phyloP scores from a whole-genome alignment of 2,797 vertebrate genomes.

The Setipinna tenuifilis region DNA sequence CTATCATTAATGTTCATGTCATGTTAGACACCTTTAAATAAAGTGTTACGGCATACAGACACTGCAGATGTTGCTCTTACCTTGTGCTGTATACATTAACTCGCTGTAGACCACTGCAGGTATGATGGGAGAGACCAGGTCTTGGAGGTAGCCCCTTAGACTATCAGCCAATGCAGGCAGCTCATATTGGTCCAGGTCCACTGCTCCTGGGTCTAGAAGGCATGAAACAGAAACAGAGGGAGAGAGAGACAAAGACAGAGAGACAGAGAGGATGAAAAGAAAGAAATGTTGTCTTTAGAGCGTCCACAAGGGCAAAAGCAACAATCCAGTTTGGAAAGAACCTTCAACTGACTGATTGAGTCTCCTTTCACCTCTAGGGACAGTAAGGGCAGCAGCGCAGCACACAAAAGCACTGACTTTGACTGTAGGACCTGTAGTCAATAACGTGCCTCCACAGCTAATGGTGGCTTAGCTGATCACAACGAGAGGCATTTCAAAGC shows the following conservation, averaged over 20 bases:
- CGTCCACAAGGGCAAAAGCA: neutral
- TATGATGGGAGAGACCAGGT: slow-evolving; percentile 66
- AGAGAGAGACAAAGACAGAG: slow-evolving; percentile 24
- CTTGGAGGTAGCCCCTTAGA: slow-evolving; percentile 70
- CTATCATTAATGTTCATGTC: no score
- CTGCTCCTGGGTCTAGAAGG: slow-evolving; percentile 60
- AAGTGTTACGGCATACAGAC: neutral
- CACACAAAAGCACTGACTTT: slow-evolving; percentile 38
- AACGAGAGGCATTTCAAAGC: slow-evolving; percentile 55
- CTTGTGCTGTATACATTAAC: slow-evolving; percentile 75
- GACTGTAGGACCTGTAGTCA: slow-evolving; percentile 44
- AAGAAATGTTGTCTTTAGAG: neutral
- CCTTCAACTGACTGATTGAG: neutral
- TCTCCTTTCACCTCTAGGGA: slow-evolving; percentile 21
- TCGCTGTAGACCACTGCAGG: slow-evolving; percentile 71
- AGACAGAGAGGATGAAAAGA: slow-evolving; percentile 6
- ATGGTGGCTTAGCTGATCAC: slow-evolving; percentile 46
- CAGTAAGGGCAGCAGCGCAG: slow-evolving; percentile 31
- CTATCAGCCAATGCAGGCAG: slow-evolving; percentile 64
- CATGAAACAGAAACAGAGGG: slow-evolving; percentile 16
- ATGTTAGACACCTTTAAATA: no score
- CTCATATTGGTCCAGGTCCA: slow-evolving; percentile 71
- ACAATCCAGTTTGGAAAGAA: neutral
- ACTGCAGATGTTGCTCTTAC: slow-evolving; percentile 48
- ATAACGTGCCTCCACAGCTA: slow-evolving; percentile 51